Conservation (phyloP, 2,797 vertebrate species). For the Sphenodon punctatus region DNA sequence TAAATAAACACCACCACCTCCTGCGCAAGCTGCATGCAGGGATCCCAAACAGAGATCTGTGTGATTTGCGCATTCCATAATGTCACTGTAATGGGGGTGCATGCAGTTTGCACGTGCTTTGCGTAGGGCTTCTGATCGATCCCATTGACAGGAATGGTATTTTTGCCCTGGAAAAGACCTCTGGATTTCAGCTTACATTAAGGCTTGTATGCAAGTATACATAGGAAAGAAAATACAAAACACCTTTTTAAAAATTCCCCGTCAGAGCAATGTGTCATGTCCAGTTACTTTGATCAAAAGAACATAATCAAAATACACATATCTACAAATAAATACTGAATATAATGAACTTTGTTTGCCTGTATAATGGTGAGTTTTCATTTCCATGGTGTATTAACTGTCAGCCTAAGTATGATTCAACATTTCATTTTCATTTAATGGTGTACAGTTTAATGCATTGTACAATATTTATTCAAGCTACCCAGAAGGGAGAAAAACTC, state of each 20-base stretch:
- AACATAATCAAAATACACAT: neutral
- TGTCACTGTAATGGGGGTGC: too few relatives aligned
- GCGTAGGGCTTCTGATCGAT: too few relatives aligned
- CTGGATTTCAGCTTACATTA: neutral
- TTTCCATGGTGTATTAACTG: neutral
- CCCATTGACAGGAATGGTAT: neutral
- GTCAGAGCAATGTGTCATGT: accelerated
- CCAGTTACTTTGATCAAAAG: neutral
- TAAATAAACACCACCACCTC: too few relatives aligned
- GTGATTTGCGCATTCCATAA: too few relatives aligned
- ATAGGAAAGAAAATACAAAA: neutral
- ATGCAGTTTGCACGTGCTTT: too few relatives aligned
- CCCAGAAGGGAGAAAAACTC: neutral
- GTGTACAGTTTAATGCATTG: neutral
- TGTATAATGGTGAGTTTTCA: neutral
- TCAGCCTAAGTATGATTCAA: neutral
- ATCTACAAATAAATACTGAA: neutral
- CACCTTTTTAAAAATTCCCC: neutral
- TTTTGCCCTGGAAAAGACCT: neutral
- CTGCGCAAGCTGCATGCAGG: too few relatives aligned
- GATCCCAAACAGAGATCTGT: too few relatives aligned
- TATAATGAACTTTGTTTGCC: neutral
- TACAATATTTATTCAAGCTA: neutral
- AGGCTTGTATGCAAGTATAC: neutral
- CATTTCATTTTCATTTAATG: neutral